Evolutionary conservation across 2,888 invertebrate genomes (phyloP).

Genomic region (Aquatica leii): DNA sequence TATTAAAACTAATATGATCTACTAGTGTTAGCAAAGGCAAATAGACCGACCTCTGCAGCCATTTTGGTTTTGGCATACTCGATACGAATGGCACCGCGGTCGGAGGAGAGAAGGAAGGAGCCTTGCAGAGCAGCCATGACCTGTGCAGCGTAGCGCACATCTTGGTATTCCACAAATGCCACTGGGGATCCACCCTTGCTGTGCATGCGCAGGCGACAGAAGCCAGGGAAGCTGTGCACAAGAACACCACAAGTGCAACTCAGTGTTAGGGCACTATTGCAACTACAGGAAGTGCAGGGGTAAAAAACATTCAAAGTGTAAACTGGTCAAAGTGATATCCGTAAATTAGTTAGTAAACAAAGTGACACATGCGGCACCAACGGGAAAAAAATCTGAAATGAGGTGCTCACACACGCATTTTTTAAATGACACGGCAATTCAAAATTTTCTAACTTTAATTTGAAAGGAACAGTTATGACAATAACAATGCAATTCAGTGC

Average conservation of each 20-base stretch:
- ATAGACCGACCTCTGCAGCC: constrained; percentile 78
- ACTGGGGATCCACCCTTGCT: constrained; percentile 90
- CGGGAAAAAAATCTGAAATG: constrained; percentile 43
- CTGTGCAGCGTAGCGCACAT: constrained; percentile 88
- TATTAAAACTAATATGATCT: constrained; percentile 33
- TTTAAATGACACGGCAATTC: not conserved
- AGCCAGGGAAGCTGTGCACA: constrained; percentile 95
- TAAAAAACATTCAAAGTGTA: constrained; percentile 42
- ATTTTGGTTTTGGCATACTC: constrained; percentile 99
- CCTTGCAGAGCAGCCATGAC: constrained; percentile 96
- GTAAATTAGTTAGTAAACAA: constrained; percentile 45
- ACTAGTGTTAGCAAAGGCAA: constrained; percentile 39
- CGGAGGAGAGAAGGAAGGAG: constrained; percentile 93
- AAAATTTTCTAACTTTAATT: not conserved
- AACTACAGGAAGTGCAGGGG: constrained; percentile 47
- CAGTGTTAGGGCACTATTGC: constrained; percentile 52
- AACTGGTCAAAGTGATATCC: constrained; percentile 48
- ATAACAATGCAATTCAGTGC: constrained; percentile 45
- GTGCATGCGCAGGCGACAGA: constrained; percentile 97
- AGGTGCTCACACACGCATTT: constrained; percentile 48
- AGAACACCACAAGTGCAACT: constrained; percentile 59
- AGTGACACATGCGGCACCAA: constrained; percentile 51
- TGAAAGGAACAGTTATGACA: not conserved
- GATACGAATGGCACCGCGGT: constrained; percentile 96
- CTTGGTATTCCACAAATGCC: constrained; percentile 98